Evolutionary conservation across 92 coral and sea anemone species (phyloP), one percentile per base, ranked within the genome.

Genomic region (Epizoanthus fatuus): DNA sequence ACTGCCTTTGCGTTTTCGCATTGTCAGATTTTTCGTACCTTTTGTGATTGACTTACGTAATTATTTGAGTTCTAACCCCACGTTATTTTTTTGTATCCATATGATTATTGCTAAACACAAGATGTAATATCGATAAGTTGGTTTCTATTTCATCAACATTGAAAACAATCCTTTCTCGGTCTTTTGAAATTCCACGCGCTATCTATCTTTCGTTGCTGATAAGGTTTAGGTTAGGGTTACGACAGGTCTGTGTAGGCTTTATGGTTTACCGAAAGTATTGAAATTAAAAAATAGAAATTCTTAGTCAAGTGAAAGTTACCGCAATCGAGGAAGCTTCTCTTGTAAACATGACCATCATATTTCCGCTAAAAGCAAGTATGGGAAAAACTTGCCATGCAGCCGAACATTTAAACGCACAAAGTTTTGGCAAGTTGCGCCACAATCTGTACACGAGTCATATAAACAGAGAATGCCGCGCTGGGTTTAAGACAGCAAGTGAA

Each of bases 151-250:
- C 82, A 42, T 59, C 82, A 60, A 77, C 52, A 77, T 64, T 77
- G 69, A 77, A 77, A 77, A 19, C 58, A 64, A 77, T 76, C 81
- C 69, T 58, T 77, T 77, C 68, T 13, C 32, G 49, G 64, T 58
- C 82, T 77, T 75, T 75, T 37, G 68, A 57, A 62, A 38, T 77
- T 5, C 39, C 44, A 72, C 12, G 59, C 69, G 49, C 49, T 38
- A 55, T 49, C 82, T 62, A 60, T 40, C 70, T 59, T 17, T 77
- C 11, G 15, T 75, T 57, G 13, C 70, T 59, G 82, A 77, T 60
- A 77, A 75, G 45, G 58, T 22, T 9, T n/a, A 75, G 45, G 58
- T 44, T 9, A 40, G 45, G 57, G 58, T 77, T 59, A 19, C 69
- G 14, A 10, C 63, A 38, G 3, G 9, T 49, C 53, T 49, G 53